Evolutionary conservation across 2,113 vertebrate species (phyloP).

Genomic region (Bubo blakistoni): DNA sequence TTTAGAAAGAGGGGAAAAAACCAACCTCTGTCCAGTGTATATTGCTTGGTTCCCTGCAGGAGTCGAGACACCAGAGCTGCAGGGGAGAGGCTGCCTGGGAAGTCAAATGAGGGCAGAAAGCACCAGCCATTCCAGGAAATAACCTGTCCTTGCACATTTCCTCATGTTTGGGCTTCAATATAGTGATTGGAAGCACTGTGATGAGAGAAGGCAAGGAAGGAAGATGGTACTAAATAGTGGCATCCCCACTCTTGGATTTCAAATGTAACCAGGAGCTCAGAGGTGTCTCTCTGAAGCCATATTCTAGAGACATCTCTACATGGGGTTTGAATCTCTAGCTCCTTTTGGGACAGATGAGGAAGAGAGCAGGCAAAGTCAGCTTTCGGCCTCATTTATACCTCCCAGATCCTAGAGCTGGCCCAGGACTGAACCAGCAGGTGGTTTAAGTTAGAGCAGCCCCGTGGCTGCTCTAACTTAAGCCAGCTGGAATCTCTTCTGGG

Average conservation of each 20-base stretch:
- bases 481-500: constrained; percentile 54
- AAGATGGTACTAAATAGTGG: background rate
- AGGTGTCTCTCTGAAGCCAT: background rate
- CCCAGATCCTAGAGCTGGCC: constrained; percentile 37
- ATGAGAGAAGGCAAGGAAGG: background rate
- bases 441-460: constrained; percentile 55
- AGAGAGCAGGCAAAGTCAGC: background rate
- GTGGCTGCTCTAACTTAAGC: constrained; percentile 46
- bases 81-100: background rate
- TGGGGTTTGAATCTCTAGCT: background rate
- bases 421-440: constrained; percentile 36
- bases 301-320: background rate
- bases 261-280: background rate
- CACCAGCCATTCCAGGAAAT: background rate
- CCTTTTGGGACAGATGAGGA: background rate
- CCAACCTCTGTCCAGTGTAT: background rate
- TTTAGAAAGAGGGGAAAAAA: background rate
- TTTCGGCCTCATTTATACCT: background rate
- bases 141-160: constrained; percentile 31
- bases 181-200: background rate
- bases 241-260: background rate
- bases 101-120: background rate
- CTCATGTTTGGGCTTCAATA: background rate
- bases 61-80: background rate
- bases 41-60: background rate